Evolutionary conservation across 1,140 invertebrate genomes (phyloP), one percentile per base, ranked within the genome.

Genomic region (Pomacea maculata): DNA sequence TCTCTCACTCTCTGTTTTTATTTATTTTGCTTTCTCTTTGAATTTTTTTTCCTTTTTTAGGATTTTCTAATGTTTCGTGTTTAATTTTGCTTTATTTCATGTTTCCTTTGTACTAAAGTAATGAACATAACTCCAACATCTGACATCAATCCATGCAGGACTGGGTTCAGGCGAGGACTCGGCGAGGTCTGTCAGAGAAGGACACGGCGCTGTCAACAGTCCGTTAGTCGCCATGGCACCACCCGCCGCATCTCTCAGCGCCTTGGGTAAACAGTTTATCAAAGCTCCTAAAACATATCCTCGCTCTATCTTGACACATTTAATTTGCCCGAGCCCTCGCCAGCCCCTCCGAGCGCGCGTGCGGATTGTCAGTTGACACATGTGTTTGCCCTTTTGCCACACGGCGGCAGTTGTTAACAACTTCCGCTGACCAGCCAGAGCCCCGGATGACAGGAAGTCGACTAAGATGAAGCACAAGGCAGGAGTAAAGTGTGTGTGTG

Each of bases 191-290:
- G 57, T 61, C 9, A n/a, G 45, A 3, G 57, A 75, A 55, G 74
- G 25, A 63, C 29, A 67, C 25, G 54, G 19, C 55, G 77, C 77
- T 78, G 77, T 78, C 77, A 57, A 52, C 77, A 71, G 77, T 45
- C 77, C 77, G 77, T 78, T 78, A 78, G 65, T 78, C 64, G 54
- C 54, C 73, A n/a, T 25, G 65, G 71, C 34, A 55, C 73, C 71
- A 45, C 70, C 72, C 72, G 15, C 3, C 61, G n/a, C n/a, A 9
- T n/a, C 75, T 65, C 12, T 81, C 80, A 73, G 61, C 76, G 34
- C 75, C 57, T 64, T 57, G 75, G 75, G 78, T 81, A 81, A 81
- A 81, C 80, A 81, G 80, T 81, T 81, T 81, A 81, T 81, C 65
- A 77, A 77, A 57, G 65, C 34, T 76, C 45, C 34, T 78, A 63